Evolutionary conservation across 1,140 invertebrate genomes (phyloP).

Genomic region (Periplaneta americana): DNA sequence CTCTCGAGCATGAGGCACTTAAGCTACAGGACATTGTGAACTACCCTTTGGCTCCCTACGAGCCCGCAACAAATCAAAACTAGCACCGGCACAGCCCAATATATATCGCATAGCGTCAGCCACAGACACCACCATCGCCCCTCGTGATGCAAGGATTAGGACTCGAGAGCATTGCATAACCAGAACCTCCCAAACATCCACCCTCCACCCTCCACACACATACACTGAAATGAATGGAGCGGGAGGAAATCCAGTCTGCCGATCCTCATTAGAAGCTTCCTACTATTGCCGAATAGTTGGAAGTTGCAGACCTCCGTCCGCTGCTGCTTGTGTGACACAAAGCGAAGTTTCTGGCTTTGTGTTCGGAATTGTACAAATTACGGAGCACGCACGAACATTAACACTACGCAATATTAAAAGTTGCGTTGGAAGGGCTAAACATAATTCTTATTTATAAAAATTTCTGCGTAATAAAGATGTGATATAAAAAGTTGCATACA

Average conservation of each 20-base stretch:
- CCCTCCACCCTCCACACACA: too few species aligned
- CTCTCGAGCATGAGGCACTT: too few species aligned
- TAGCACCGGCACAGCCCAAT: not conserved
- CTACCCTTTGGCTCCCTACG: too few species aligned
- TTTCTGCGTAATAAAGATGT: too few species aligned
- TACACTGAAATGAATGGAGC: not conserved
- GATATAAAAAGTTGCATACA: too few species aligned
- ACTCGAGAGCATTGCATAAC: not conserved
- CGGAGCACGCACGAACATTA: not conserved
- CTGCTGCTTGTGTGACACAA: not conserved
- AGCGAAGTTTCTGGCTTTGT: not conserved
- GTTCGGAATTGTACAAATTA: not conserved
- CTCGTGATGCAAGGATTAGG: not conserved
- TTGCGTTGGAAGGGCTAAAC: too few species aligned
- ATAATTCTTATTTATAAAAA: too few species aligned
- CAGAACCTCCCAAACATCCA: not conserved
- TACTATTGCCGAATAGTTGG: not conserved
- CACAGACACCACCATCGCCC: not conserved
- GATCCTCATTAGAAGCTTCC: not conserved
- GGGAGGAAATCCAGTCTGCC: not conserved
- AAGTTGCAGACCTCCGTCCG: not conserved
- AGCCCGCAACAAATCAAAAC: too few species aligned
- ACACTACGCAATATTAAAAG: not conserved
- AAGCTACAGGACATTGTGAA: too few species aligned
- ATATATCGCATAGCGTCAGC: not conserved